Percentiles rank a stretch among this genome's conserved stretches.
Evolutionary conservation across 1,140 invertebrate species (phyloP).

Genomic region (Zaprionus inermis): DNA sequence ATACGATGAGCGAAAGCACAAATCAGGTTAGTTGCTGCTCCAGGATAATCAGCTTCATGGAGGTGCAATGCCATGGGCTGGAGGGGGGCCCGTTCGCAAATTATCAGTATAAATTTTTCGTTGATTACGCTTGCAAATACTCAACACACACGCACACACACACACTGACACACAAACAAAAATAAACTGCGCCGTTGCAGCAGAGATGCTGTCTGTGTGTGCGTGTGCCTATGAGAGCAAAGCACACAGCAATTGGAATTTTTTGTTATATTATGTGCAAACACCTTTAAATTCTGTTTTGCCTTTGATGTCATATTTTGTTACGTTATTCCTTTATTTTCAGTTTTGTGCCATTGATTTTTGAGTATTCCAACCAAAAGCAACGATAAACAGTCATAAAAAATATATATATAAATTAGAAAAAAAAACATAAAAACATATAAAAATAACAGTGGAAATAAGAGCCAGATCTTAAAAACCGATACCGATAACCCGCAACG

Average conservation of each 20-base stretch:
- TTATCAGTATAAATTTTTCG: conserved; percentile 44
- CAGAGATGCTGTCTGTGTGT: conserved; percentile 16
- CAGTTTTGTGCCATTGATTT: conserved; percentile 80
- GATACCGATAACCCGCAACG: conserved; percentile 36
- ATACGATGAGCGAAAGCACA: conserved; percentile 75
- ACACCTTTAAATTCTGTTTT: conserved; percentile 36
- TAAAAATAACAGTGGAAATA: conserved; percentile 14
- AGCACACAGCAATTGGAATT: conserved; percentile 27
- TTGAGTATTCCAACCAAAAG: conserved; percentile 43
- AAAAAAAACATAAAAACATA: conserved; percentile 18
- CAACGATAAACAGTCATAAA: conserved; percentile 14
- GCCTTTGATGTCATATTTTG: conserved; percentile 61
- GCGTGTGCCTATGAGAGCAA: conserved; percentile 36
- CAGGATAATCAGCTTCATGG: conserved; percentile 31
- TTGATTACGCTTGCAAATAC: conserved; percentile 51
- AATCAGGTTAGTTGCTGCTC: conserved; percentile 74
- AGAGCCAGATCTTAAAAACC: conserved; percentile 5
- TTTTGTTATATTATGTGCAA: conserved; percentile 28
- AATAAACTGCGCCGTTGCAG: conserved; percentile 56
- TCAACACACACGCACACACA: conserved; percentile 17
- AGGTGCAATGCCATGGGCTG: neutral
- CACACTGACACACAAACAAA: conserved; percentile 33
- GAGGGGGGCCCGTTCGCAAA: conserved; percentile 9
- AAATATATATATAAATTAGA: conserved; percentile 16
- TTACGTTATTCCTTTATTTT: conserved; percentile 61